Percentiles rank a stretch among this genome's conserved stretches.
Evolutionary conservation across 1,140 invertebrate species (phyloP).

Genomic region (Centruroides sculpturatus): DNA sequence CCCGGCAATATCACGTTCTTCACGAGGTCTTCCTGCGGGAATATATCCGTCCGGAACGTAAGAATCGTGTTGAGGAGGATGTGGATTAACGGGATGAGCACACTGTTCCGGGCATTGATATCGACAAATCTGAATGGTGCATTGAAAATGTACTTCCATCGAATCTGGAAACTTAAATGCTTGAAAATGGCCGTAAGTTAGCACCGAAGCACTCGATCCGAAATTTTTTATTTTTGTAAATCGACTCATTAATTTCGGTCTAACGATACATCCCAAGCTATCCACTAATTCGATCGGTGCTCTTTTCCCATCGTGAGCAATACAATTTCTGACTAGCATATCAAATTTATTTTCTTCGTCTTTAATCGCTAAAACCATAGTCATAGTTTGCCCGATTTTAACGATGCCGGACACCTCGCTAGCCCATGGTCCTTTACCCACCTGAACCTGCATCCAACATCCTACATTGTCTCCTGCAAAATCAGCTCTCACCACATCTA

Average conservation of each 20-base stretch:
- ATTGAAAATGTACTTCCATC: slow-evolving; percentile 26
- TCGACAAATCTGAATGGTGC: slow-evolving; percentile 25
- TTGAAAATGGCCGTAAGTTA: slow-evolving; percentile 82
- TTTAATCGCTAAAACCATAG: slow-evolving; percentile 88
- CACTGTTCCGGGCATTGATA: slow-evolving; percentile 16
- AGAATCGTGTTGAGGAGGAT: not conserved
- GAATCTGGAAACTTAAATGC: slow-evolving; percentile 20
- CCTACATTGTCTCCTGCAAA: slow-evolving; percentile 91
- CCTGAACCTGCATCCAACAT: slow-evolving; percentile 41
- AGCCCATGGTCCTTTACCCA: slow-evolving; percentile 86
- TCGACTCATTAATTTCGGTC: slow-evolving; percentile 81
- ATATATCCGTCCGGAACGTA: not conserved
- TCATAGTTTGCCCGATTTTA: slow-evolving; percentile 92
- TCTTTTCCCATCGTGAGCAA: slow-evolving; percentile 82
- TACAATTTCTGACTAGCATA: slow-evolving; percentile 85
- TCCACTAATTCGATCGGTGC: slow-evolving; percentile 85
- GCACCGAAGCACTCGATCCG: slow-evolving; percentile 78
- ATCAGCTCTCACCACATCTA: slow-evolving; percentile 81
- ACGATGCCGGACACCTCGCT: slow-evolving; percentile 88
- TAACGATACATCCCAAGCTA: slow-evolving; percentile 76
- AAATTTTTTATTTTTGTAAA: slow-evolving; percentile 96
- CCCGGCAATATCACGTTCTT: slow-evolving; percentile 11
- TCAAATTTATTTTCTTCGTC: slow-evolving; percentile 93
- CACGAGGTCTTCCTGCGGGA: slow-evolving; percentile 5
- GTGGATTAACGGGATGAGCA: slow-evolving; percentile 3